Conservation (phyloP, 2,888 invertebrate species). For the Folsomia candida region DNA sequence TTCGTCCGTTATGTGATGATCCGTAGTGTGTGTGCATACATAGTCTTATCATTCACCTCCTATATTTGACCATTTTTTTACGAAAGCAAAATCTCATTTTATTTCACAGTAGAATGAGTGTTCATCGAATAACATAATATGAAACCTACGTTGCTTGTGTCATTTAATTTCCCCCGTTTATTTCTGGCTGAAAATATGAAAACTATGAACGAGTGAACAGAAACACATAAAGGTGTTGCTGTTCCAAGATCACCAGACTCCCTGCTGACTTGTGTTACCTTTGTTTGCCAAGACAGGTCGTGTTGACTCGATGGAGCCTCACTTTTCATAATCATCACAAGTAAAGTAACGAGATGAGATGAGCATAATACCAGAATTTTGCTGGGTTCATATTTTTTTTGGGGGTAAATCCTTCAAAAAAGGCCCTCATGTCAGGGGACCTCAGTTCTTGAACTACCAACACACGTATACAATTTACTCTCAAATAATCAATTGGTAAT, state of each 20-base stretch:
- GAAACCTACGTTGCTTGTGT: slow-evolving; percentile 6
- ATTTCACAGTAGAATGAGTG: no score
- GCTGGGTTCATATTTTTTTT: no score
- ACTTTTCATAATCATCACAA: not conserved
- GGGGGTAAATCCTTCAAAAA: no score
- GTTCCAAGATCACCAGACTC: not conserved
- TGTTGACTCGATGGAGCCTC: not conserved
- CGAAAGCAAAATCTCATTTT: not conserved
- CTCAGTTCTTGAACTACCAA: no score
- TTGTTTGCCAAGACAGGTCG: slow-evolving; percentile 14
- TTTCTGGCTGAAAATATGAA: slow-evolving; percentile 8
- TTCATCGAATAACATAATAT: no score
- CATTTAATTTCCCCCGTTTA: slow-evolving; percentile 11
- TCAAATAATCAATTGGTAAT: not conserved
- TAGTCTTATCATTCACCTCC: not conserved
- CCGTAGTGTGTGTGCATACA: not conserved
- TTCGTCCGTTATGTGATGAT: not conserved
- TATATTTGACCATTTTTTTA: not conserved
- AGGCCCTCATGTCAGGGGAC: no score
- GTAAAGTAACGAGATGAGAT: not conserved
- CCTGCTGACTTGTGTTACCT: slow-evolving; percentile 28
- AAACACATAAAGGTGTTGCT: not conserved
- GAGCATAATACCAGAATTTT: no score
- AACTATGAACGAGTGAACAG: not conserved
- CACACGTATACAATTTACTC: no score